Conservation (phyloP, 2,113 vertebrate genomes). For the Esox niger region DNA sequence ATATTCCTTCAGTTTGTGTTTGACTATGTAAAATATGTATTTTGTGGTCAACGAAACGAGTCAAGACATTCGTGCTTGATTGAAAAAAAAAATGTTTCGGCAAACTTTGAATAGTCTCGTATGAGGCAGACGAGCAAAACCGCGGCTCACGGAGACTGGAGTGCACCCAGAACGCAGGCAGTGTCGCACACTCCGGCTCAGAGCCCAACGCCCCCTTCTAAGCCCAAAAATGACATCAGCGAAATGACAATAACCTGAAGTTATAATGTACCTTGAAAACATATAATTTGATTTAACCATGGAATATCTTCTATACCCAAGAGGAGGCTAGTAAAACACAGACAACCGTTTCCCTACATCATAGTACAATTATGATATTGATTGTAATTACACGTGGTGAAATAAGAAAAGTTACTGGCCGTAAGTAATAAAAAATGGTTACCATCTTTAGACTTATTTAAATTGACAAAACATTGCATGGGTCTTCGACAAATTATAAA, state of each 20-base stretch:
- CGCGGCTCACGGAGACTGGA: conserved; percentile 46
- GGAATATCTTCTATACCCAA: no score
- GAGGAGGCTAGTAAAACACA: background rate
- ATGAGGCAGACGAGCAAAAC: conserved; percentile 44
- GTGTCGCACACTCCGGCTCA: conserved; percentile 43
- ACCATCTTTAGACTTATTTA: no score
- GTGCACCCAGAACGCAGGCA: conserved; percentile 46
- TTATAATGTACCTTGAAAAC: background rate
- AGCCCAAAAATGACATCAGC: conserved; percentile 48
- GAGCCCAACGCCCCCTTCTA: conserved; percentile 5
- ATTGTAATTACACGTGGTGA: no score
- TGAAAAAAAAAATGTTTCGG: conserved; percentile 30
- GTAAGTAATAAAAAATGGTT: no score
- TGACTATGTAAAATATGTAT: background rate
- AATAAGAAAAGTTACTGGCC: no score
- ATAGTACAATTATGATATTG: no score
- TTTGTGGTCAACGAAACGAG: background rate
- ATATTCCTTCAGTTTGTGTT: background rate
- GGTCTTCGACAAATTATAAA: no score
- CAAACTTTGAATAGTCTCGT: conserved; percentile 54
- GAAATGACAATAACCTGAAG: conserved; percentile 32
- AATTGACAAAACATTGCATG: no score
- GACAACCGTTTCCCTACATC: no score
- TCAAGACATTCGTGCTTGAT: background rate
- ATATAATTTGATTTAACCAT: background rate